These are phyloP conservation scores for Peromyscus nudipes DNA, from an alignment of 2,797 vertebrate species.

Conservation along the genomic window DNA sequence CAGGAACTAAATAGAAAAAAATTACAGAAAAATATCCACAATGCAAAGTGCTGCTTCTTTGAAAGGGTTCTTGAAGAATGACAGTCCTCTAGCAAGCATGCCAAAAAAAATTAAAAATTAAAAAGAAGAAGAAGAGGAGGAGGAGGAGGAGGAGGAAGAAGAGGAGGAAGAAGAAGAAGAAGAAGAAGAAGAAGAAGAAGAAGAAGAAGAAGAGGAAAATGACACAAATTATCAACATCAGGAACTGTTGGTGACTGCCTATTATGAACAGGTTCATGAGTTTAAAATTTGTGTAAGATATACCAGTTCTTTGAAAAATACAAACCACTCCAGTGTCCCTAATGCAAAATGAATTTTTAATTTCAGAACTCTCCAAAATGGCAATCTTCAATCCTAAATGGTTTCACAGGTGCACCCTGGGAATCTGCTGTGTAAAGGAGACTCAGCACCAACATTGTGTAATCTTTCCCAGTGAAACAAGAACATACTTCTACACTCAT, in stretches of 20 bases:
- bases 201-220: neutral
- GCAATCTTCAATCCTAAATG: neutral
- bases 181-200: too few species aligned
- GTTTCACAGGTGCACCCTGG: neutral
- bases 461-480: neutral
- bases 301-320: neutral
- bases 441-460: neutral
- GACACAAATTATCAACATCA: neutral
- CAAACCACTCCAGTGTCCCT: neutral
- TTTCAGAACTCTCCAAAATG: neutral
- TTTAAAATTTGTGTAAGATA: conserved; percentile 5
- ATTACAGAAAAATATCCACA: neutral
- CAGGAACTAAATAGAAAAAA: neutral
- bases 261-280: neutral
- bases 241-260: neutral
- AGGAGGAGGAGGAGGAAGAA: too few species aligned
- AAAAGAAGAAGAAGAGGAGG: too few species aligned
- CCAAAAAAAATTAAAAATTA: too few species aligned
- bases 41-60: neutral
- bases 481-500: neutral
- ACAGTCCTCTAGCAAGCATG: neutral
- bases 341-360: conserved; percentile 9
- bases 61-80: neutral
- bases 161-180: too few species aligned
- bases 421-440: neutral